A percentile compares a stretch with the other conserved stretches of the same genome.
phyloP scores from a whole-genome alignment of 2,888 invertebrate genomes.

The Orthosia gracilis region DNA sequence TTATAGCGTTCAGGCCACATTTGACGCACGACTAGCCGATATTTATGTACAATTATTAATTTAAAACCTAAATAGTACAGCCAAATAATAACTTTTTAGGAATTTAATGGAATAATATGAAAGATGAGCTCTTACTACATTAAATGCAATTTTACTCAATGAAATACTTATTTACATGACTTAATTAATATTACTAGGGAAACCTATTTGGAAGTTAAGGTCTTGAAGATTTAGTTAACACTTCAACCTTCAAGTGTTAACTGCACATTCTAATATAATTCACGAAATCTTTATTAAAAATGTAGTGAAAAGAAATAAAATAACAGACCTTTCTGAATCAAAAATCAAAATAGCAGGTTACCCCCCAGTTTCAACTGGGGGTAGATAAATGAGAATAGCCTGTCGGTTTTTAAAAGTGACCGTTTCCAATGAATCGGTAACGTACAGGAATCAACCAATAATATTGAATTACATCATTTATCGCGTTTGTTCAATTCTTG shows the following conservation, averaged over 20 bases:
- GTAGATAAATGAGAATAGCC: not conserved
- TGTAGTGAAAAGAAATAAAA: not conserved
- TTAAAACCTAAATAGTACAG: constrained; percentile 71
- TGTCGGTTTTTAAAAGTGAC: not conserved
- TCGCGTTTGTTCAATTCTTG: not conserved
- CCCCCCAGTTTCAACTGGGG: too few relatives aligned
- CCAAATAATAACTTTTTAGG: constrained; percentile 74
- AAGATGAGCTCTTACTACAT: constrained; percentile 85
- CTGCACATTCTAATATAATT: constrained; percentile 39
- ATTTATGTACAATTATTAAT: constrained; percentile 73
- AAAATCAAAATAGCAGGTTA: constrained; percentile 3
- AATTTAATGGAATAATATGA: constrained; percentile 72
- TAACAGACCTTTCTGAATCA: not conserved
- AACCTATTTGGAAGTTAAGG: constrained; percentile 54
- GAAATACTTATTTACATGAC: constrained; percentile 84
- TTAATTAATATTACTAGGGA: constrained; percentile 67
- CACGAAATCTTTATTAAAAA: constrained; percentile 7
- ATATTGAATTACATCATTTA: not conserved
- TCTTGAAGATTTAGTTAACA: too few relatives aligned
- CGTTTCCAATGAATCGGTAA: not conserved
- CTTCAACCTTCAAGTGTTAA: constrained; percentile 24
- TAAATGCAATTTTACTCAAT: constrained; percentile 88
- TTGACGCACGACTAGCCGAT: constrained; percentile 86
- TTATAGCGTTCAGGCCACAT: constrained; percentile 75
- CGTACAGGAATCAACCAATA: not conserved